A percentile compares a stretch with the other conserved stretches of the same genome.
Conservation (phyloP, 2,888 invertebrate species). For the Crematogaster levior region DNA sequence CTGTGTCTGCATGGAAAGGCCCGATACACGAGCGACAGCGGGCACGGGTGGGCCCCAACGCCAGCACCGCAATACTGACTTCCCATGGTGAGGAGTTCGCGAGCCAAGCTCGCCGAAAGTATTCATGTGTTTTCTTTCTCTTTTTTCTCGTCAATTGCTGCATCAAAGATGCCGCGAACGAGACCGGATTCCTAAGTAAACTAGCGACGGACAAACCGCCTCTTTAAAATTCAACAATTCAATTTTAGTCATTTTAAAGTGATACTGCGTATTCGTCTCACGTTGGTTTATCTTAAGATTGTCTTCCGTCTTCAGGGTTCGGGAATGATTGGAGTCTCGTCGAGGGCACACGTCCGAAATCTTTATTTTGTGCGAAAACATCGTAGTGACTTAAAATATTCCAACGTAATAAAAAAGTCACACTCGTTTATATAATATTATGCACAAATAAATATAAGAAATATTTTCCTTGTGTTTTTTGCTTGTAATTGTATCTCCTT, state of each 20-base stretch:
- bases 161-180: slow-evolving; percentile 64
- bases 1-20: slow-evolving; percentile 74
- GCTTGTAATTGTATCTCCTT: too few species aligned
- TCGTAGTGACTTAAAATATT: not conserved
- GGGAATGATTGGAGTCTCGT: not conserved
- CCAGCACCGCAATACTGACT: slow-evolving; percentile 81
- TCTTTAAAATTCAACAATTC: slow-evolving; percentile 31
- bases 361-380: not conserved
- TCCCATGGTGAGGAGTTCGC: slow-evolving; percentile 77
- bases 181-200: slow-evolving; percentile 66
- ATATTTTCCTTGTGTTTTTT: too few species aligned
- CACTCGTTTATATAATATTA: too few species aligned
- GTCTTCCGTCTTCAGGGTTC: not conserved
- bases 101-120: slow-evolving; percentile 39
- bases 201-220: not conserved
- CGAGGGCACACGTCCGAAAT: not conserved
- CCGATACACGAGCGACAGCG: slow-evolving; percentile 60
- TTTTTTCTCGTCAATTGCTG: not conserved
- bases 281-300: not conserved
- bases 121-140: slow-evolving; percentile 32
- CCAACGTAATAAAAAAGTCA: too few species aligned
- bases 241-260: not conserved
- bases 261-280: not conserved
- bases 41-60: slow-evolving; percentile 62
- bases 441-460: too few species aligned